A percentile compares a stretch with the other conserved stretches of the same genome.
Evolutionary conservation across 2,113 vertebrate genomes (phyloP).

Genomic region (Monopterus albus): DNA sequence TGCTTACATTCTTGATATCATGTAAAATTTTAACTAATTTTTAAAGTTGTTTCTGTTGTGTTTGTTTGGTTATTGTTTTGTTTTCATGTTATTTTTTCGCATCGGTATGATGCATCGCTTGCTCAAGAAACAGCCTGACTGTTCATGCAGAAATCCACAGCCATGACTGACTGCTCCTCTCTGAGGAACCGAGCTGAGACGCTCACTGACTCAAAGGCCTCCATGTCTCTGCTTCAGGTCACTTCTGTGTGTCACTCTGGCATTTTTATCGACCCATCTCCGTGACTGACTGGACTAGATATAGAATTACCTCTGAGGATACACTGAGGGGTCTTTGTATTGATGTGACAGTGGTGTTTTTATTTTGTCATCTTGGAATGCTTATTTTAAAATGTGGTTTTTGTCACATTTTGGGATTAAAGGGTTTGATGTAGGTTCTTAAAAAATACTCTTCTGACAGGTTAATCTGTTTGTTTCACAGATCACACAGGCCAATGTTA

Average conservation of each 20-base stretch:
- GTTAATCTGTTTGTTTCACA: too few species aligned
- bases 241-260: constrained; percentile 22
- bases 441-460: too few species aligned
- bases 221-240: constrained; percentile 6
- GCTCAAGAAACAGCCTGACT: constrained; percentile 21
- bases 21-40: too few species aligned
- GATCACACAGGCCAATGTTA: too few species aligned
- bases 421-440: too few species aligned
- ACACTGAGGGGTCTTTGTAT: background rate
- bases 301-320: constrained; percentile 2
- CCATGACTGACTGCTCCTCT: constrained; percentile 28
- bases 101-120: constrained; percentile 5
- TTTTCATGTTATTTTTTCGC: too few species aligned
- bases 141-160: constrained; percentile 38
- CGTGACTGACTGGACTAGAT: constrained; percentile 8
- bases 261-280: constrained; percentile 23
- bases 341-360: constrained; percentile 13
- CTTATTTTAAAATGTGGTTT: background rate
- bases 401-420: background rate
- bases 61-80: too few species aligned
- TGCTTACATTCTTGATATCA: too few species aligned
- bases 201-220: constrained; percentile 7
- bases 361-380: background rate
- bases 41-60: too few species aligned
- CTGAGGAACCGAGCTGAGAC: constrained; percentile 5